Conservation (phyloP, 2,797 vertebrate species). For the Muraenolepis orangiensis region DNA sequence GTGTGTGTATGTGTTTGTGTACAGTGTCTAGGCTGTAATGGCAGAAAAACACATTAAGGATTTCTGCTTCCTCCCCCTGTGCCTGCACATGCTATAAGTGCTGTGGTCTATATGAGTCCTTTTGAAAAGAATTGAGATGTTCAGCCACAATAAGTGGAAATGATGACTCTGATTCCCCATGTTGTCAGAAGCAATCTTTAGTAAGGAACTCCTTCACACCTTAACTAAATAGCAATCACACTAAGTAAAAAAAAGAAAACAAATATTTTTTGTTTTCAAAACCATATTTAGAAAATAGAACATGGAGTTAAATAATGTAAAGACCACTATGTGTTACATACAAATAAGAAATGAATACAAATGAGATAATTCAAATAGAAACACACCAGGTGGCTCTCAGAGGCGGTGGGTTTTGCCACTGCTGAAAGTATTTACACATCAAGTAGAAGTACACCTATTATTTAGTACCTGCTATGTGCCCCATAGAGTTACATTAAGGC, state of each 20-base stretch:
- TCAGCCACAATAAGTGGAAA: slow-evolving; percentile 56
- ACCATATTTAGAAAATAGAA: not conserved
- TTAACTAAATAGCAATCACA: slow-evolving; percentile 6
- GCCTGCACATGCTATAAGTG: slow-evolving; percentile 48
- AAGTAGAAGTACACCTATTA: not conserved
- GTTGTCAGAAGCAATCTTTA: slow-evolving; percentile 31
- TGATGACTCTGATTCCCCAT: slow-evolving; percentile 34
- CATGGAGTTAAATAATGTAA: not conserved
- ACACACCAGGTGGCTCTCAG: not conserved
- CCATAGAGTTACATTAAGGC: not conserved
- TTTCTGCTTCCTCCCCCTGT: slow-evolving; percentile 42
- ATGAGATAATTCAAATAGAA: not conserved
- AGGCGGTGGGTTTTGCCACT: not conserved
- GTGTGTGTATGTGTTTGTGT: slow-evolving; percentile 30
- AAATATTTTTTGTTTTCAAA: not conserved
- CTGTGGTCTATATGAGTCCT: slow-evolving; percentile 54
- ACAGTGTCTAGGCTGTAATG: slow-evolving; percentile 59
- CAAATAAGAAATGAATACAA: not conserved
- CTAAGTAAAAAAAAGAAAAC: not conserved
- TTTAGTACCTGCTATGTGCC: not conserved
- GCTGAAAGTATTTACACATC: not conserved
- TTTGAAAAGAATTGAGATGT: slow-evolving; percentile 61
- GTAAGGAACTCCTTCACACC: slow-evolving; percentile 27
- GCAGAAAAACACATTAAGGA: slow-evolving; percentile 60
- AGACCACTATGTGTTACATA: not conserved